These are phyloP conservation scores for Gnathochromis pfefferi DNA, from an alignment of 2,113 vertebrate species.

Conservation along the genomic window DNA sequence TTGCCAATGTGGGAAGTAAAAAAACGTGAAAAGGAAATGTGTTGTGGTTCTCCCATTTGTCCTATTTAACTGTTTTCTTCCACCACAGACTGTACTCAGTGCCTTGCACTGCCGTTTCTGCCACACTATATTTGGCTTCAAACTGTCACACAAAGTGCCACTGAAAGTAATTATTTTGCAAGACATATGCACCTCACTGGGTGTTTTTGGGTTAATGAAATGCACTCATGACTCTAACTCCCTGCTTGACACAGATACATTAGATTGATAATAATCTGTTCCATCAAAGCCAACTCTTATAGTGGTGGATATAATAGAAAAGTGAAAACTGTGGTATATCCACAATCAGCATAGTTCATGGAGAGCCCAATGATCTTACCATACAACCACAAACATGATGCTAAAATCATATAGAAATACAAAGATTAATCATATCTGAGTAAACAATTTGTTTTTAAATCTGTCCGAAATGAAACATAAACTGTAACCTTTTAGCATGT, in stretches of 20 bases:
- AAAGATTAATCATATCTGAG: background rate
- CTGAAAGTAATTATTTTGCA: background rate
- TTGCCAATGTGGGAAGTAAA: conserved; percentile 14
- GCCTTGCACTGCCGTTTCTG: background rate
- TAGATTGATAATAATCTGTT: background rate
- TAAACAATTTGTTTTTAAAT: background rate
- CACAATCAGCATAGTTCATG: background rate
- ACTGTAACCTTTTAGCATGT: background rate
- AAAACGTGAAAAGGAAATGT: conserved; percentile 12
- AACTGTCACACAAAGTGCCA: background rate
- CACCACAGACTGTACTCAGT: background rate
- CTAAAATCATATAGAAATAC: background rate
- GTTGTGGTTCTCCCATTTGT: conserved; percentile 23
- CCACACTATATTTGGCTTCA: background rate
- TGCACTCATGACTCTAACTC: background rate
- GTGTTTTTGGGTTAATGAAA: background rate
- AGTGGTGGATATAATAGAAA: background rate
- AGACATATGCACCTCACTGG: background rate
- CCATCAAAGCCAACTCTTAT: background rate
- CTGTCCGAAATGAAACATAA: background rate
- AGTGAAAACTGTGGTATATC: background rate
- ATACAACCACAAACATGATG: background rate
- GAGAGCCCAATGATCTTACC: background rate
- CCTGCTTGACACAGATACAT: background rate
- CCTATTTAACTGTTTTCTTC: background rate